Percentiles rank a stretch among this genome's conserved stretches.
These are phyloP conservation scores for Lasioglossum pauxillum DNA, from an alignment of 2,888 invertebrate species.

Conservation along the genomic window DNA sequence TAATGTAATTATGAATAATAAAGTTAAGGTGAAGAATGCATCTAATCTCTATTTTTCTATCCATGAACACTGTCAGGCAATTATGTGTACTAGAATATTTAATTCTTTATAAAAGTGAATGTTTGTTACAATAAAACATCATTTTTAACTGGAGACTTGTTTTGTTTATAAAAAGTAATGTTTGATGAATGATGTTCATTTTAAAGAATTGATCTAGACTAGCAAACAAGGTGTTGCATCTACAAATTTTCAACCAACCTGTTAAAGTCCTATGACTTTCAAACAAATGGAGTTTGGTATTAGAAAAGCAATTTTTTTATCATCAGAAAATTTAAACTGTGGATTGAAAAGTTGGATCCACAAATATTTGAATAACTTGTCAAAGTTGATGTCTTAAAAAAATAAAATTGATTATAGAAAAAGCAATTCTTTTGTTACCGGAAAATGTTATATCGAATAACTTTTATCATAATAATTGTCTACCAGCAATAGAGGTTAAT, in stretches of 20 bases:
- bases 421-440: background rate
- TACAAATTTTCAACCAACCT: no score
- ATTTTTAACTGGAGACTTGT: no score
- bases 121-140: background rate
- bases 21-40: background rate
- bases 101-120: background rate
- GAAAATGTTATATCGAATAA: background rate
- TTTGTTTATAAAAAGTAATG: no score
- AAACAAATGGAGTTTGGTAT: no score
- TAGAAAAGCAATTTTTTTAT: no score
- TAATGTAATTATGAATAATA: background rate
- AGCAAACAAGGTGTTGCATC: background rate
- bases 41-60: background rate
- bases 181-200: no score
- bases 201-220: no score
- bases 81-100: background rate
- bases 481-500: background rate
- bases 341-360: background rate
- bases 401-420: background rate
- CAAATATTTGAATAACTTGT: no score
- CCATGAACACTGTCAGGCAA: no score
- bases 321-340: no score
- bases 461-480: background rate
- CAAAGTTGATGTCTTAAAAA: background rate
- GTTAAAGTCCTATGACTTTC: no score